Evolutionary conservation across 2,797 vertebrate genomes (phyloP).

Genomic region (Manis javanica): DNA sequence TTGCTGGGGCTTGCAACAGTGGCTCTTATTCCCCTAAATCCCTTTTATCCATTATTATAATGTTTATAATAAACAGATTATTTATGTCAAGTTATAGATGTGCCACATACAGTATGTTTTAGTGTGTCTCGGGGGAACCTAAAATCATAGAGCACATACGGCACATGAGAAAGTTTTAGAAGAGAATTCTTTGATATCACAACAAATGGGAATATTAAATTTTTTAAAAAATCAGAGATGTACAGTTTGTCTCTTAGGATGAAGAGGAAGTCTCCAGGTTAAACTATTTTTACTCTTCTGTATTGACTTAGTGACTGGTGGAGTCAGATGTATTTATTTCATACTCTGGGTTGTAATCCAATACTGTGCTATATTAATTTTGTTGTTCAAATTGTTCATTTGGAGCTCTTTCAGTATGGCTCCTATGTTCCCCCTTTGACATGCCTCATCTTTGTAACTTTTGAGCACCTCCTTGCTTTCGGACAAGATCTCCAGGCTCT

Average conservation of each 20-base stretch:
- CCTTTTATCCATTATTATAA: background rate
- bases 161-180: background rate
- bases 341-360: background rate
- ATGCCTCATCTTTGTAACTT: background rate
- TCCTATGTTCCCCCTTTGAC: background rate
- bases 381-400: background rate
- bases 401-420: background rate
- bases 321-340: background rate
- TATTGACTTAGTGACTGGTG: background rate
- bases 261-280: background rate
- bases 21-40: background rate
- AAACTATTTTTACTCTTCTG: background rate
- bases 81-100: background rate
- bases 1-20: background rate
- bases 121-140: background rate
- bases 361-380: background rate
- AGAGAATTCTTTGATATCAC: background rate
- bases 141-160: background rate
- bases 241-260: background rate
- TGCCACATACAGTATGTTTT: background rate
- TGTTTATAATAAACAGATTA: background rate
- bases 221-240: background rate
- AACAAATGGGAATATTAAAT: background rate
- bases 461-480: background rate
- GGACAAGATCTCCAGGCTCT: background rate